phyloP scores from a whole-genome alignment of 2,797 vertebrate genomes.

The Hypotaenidia philippensis region DNA sequence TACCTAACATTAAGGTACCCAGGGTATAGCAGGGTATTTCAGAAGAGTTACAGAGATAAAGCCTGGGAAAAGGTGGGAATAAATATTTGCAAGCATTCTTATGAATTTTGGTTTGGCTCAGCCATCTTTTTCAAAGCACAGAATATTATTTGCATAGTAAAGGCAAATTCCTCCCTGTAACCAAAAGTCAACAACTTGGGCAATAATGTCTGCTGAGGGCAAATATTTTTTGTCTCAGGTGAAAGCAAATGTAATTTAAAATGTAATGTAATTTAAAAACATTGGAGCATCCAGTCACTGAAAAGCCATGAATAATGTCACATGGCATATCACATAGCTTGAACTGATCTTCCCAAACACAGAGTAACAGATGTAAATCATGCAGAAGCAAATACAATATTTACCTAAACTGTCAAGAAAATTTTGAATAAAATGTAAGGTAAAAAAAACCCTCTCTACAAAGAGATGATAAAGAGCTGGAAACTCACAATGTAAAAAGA shows the following conservation, averaged over 20 bases:
- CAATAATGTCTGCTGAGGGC: neutral
- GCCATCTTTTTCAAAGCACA: neutral
- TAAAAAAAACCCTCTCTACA: neutral
- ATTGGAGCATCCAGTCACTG: neutral
- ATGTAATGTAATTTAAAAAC: neutral
- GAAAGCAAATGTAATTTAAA: neutral
- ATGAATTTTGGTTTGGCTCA: neutral
- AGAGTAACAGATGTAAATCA: neutral
- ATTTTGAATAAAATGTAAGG: neutral
- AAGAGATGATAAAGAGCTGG: neutral
- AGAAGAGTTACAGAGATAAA: neutral
- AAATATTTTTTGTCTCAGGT: neutral
- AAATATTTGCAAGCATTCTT: neutral
- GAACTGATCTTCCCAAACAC: neutral
- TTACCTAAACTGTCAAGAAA: neutral
- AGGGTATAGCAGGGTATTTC: neutral
- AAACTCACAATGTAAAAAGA: neutral
- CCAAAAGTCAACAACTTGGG: neutral
- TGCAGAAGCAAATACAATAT: neutral
- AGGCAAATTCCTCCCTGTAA: neutral
- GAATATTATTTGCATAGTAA: neutral
- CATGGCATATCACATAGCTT: rapidly evolving
- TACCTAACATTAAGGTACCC: neutral
- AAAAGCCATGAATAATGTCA: neutral
- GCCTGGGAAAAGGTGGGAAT: neutral